Evolutionary conservation across 2,888 invertebrate species (phyloP).

Genomic region (Chymomyza amoena): DNA sequence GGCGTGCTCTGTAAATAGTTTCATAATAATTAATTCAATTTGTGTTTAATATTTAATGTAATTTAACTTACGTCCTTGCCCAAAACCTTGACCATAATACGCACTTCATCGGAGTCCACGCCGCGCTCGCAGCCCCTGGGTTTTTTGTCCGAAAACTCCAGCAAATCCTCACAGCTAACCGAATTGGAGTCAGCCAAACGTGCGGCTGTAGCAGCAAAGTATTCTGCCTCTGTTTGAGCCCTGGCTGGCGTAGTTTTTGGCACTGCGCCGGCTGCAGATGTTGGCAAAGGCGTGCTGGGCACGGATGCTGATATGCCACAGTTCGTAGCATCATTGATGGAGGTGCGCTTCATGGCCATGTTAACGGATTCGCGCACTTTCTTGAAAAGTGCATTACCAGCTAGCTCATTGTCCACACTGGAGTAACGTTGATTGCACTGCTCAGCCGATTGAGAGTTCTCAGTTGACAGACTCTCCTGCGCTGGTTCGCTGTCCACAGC

Average conservation of each 20-base stretch:
- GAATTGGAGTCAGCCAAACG: slow-evolving; percentile 83
- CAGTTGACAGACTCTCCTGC: slow-evolving; percentile 38
- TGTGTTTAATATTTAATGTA: background rate
- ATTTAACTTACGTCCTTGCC: slow-evolving; percentile 83
- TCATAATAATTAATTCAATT: background rate
- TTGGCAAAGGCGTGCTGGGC: background rate
- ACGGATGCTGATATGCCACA: background rate
- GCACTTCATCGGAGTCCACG: slow-evolving; percentile 93
- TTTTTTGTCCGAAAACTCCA: slow-evolving; percentile 92
- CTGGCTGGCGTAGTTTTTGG: slow-evolving; percentile 33
- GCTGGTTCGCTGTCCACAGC: slow-evolving; percentile 26
- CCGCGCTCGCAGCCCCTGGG: slow-evolving; percentile 90
- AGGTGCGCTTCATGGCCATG: slow-evolving; percentile 68
- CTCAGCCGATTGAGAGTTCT: slow-evolving; percentile 23
- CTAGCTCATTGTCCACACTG: slow-evolving; percentile 71
- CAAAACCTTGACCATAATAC: slow-evolving; percentile 93
- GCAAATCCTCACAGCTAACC: slow-evolving; percentile 93
- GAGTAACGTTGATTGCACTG: slow-evolving; percentile 33
- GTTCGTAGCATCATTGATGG: background rate
- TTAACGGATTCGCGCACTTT: slow-evolving; percentile 78
- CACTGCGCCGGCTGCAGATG: slow-evolving; percentile 8
- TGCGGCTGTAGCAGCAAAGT: slow-evolving; percentile 66
- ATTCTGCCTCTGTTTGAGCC: slow-evolving; percentile 67
- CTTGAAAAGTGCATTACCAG: slow-evolving; percentile 77
- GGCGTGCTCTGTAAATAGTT: slow-evolving; percentile 81